Percentiles rank a stretch among this genome's conserved stretches.
Conservation (phyloP, 92 coral and sea anemone genomes). For the Epizoanthus scotinus region DNA sequence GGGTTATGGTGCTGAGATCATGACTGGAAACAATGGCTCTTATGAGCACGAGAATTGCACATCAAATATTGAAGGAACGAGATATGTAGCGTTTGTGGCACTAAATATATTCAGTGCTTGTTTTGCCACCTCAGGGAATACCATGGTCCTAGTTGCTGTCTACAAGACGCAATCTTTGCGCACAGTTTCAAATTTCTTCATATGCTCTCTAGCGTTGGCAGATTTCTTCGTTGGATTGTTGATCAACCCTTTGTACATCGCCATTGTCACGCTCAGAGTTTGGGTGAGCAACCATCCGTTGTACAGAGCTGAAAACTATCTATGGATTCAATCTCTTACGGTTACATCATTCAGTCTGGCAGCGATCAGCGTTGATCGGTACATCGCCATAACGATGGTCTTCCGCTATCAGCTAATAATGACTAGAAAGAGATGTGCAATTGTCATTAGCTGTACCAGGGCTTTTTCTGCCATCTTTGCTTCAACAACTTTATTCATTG, state of each 20-base stretch:
- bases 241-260: slow-evolving; percentile 54
- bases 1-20: too few species aligned
- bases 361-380: slow-evolving; percentile 58
- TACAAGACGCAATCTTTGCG: slow-evolving; percentile 43
- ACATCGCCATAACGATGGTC: slow-evolving; percentile 52
- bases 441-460: slow-evolving; percentile 37
- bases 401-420: slow-evolving; percentile 36
- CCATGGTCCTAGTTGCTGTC: slow-evolving; percentile 38
- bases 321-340: slow-evolving; percentile 55
- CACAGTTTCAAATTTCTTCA: slow-evolving; percentile 50
- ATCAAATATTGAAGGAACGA: slow-evolving; percentile 28
- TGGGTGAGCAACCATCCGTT: slow-evolving; percentile 56
- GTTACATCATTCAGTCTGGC: slow-evolving; percentile 57
- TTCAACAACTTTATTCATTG: slow-evolving; percentile 27
- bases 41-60: slow-evolving; percentile 2
- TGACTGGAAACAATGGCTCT: too few species aligned
- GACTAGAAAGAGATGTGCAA: slow-evolving; percentile 34
- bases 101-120: slow-evolving; percentile 28
- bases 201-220: slow-evolving; percentile 46
- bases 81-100: slow-evolving; percentile 25
- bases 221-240: slow-evolving; percentile 50
- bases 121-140: slow-evolving; percentile 46
- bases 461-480: slow-evolving; percentile 36
- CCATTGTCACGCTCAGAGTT: slow-evolving; percentile 37
- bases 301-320: slow-evolving; percentile 47